Conservation (phyloP, 2,888 invertebrate genomes). For the Phyllotreta striolata region DNA sequence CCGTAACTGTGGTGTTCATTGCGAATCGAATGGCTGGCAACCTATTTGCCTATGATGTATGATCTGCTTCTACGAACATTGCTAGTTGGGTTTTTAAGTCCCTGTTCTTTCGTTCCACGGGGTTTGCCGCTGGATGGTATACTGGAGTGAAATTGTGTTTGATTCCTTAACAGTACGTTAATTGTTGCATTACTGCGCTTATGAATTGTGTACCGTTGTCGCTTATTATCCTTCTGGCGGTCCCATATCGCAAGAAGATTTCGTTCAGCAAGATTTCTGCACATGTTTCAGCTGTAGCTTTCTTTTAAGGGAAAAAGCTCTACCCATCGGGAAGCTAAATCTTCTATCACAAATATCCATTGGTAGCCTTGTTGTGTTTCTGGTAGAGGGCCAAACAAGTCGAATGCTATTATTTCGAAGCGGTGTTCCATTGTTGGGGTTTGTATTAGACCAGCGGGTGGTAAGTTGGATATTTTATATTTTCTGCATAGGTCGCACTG, state of each 20-base stretch:
- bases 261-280: constrained; percentile 43
- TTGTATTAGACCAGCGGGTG: constrained; percentile 37
- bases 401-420: constrained; percentile 39
- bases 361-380: background rate
- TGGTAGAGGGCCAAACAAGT: too few species aligned
- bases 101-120: constrained; percentile 44
- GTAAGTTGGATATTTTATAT: constrained; percentile 29
- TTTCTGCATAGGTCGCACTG: too few species aligned
- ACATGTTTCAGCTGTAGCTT: too few species aligned
- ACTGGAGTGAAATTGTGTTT: constrained; percentile 30
- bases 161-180: constrained; percentile 39
- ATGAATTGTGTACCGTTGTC: constrained; percentile 55
- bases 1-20: too few species aligned
- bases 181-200: constrained; percentile 50
- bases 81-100: too few species aligned
- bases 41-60: too few species aligned
- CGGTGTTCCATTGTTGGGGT: constrained; percentile 35
- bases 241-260: constrained; percentile 51
- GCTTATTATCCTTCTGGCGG: constrained; percentile 50
- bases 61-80: too few species aligned
- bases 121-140: constrained; percentile 43
- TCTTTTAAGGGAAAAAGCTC: constrained; percentile 39
- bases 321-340: constrained; percentile 46
- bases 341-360: constrained; percentile 43
- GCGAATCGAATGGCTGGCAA: too few species aligned